Evolutionary conservation across 2,888 invertebrate genomes (phyloP).

Genomic region (Ophonus ardosiacus): DNA sequence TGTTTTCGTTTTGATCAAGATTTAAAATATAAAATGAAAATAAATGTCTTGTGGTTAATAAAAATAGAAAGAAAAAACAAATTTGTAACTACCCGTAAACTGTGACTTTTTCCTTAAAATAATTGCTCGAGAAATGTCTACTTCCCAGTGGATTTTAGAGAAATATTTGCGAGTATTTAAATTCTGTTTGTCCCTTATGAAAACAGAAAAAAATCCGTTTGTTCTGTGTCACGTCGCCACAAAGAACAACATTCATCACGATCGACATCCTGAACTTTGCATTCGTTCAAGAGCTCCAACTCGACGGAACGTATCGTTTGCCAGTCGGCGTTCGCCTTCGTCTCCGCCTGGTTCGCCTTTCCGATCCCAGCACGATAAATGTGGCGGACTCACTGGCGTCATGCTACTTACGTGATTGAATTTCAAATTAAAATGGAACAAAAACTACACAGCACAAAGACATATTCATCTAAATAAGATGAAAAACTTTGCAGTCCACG

Average conservation of each 20-base stretch:
- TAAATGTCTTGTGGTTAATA: too few relatives aligned
- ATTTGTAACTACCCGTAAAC: too few relatives aligned
- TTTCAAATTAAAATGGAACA: slow-evolving; percentile 42
- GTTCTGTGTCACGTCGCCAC: neutral
- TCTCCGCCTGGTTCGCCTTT: neutral
- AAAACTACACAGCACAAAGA: slow-evolving; percentile 31
- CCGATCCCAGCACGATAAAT: slow-evolving; percentile 37
- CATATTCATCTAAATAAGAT: slow-evolving; percentile 38
- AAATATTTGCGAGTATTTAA: too few relatives aligned
- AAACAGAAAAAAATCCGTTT: slow-evolving; percentile 31
- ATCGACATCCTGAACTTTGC: slow-evolving; percentile 37
- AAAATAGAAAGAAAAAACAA: too few relatives aligned
- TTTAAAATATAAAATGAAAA: too few relatives aligned
- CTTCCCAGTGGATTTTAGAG: too few relatives aligned
- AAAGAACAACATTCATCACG: slow-evolving; percentile 40
- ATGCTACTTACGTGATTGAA: slow-evolving; percentile 43
- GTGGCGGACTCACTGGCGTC: slow-evolving; percentile 29
- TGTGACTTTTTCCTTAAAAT: too few relatives aligned
- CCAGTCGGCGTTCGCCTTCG: neutral
- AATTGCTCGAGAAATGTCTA: too few relatives aligned
- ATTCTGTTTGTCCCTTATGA: neutral
- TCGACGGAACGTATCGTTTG: too few relatives aligned
- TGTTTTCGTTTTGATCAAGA: too few relatives aligned
- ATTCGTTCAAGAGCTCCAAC: neutral
- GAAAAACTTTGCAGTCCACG: slow-evolving; percentile 18